phyloP scores from a whole-genome alignment of 1,140 invertebrate genomes.

The Drosophila nigromelanica region DNA sequence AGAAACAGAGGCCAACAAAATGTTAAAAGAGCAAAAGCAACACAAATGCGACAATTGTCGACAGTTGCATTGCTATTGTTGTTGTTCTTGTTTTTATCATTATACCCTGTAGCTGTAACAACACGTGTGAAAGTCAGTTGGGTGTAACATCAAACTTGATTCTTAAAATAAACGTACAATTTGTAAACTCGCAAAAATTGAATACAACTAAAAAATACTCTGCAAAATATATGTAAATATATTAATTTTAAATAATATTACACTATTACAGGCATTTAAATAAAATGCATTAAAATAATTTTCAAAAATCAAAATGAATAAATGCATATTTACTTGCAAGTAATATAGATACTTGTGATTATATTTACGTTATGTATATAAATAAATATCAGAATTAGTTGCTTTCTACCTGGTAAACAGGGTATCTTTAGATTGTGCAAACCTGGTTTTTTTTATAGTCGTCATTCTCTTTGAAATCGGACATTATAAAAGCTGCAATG shows the following conservation, averaged over 20 bases:
- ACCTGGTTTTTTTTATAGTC: constrained; percentile 12
- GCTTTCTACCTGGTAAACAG: background rate
- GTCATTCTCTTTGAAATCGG: constrained; percentile 4
- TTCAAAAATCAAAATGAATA: too few species aligned
- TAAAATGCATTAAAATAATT: too few species aligned
- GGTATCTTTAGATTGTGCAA: background rate
- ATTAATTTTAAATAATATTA: too few species aligned
- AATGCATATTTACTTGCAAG: too few species aligned
- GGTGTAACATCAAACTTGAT: background rate
- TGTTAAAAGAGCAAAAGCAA: constrained; percentile 36
- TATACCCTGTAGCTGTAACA: background rate
- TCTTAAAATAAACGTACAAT: too few species aligned
- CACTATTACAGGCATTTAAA: too few species aligned
- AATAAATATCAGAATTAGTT: background rate
- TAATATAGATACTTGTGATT: too few species aligned
- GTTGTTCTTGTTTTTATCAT: constrained; percentile 2
- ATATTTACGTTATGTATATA: too few species aligned
- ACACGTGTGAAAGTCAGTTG: background rate
- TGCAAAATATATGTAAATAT: too few species aligned
- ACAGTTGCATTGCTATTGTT: constrained; percentile 17
- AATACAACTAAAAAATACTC: too few species aligned
- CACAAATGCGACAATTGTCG: constrained; percentile 42
- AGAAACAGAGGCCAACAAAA: constrained; percentile 51
- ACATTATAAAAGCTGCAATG: constrained; percentile 13
- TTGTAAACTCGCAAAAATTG: too few species aligned